Percentiles rank a stretch among this genome's conserved stretches.
phyloP scores from a whole-genome alignment of 64 coral and sea anemone species.

The Stylophora pistillata region DNA sequence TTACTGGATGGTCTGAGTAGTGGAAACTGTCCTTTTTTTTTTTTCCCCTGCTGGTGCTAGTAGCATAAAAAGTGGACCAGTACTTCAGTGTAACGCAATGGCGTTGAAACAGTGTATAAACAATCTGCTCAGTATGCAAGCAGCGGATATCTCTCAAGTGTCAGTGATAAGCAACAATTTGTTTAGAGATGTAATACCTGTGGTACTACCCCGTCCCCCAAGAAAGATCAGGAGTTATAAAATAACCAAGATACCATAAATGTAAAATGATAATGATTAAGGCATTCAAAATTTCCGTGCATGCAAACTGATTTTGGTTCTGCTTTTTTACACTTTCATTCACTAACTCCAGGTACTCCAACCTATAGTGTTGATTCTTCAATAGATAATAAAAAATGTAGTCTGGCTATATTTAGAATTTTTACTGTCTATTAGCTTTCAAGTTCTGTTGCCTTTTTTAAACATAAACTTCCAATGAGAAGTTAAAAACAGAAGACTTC shows the following conservation, averaged over 20 bases:
- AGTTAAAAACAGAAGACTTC: too few species aligned
- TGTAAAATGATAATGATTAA: not conserved
- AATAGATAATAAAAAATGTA: too few species aligned
- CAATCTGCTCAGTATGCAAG: not conserved
- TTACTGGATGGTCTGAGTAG: slow-evolving; percentile 5
- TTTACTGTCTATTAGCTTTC: too few species aligned
- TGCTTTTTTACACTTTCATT: too few species aligned
- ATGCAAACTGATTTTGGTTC: not conserved
- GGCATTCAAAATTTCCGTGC: not conserved
- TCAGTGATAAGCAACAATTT: slow-evolving; percentile 7
- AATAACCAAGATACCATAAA: not conserved
- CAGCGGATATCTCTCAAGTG: not conserved
- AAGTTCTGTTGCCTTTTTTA: too few species aligned
- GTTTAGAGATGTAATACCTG: not conserved
- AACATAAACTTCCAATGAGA: too few species aligned
- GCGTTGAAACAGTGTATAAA: slow-evolving; percentile 5
- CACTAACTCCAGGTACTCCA: too few species aligned
- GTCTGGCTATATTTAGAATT: too few species aligned
- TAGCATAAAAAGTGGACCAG: not conserved
- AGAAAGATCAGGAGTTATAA: slow-evolving; percentile 26
- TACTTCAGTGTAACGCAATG: not conserved
- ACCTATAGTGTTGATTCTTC: too few species aligned
- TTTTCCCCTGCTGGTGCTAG: slow-evolving; percentile 8
- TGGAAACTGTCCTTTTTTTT: not conserved
- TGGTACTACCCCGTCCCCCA: not conserved